A percentile compares a stretch with the other conserved stretches of the same genome.
Evolutionary conservation across 2,888 invertebrate genomes (phyloP).

Genomic region (Ichneumon xanthorius): DNA sequence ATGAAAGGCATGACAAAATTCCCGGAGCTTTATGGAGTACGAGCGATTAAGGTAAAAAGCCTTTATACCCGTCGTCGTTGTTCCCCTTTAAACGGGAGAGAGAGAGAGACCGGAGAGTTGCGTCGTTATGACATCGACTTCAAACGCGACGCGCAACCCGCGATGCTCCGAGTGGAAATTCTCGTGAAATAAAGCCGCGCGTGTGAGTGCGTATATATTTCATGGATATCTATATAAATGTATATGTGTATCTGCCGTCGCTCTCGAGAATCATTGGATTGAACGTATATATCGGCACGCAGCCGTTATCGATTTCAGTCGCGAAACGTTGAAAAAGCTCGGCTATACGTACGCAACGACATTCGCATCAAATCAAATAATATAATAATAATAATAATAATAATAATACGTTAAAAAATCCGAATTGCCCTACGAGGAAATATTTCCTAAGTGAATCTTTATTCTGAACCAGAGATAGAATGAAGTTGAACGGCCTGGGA

Average conservation of each 20-base stretch:
- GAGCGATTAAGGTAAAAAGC: constrained; percentile 14
- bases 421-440: neutral
- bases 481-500: neutral
- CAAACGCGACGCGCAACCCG: constrained; percentile 24
- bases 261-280: constrained; percentile 33
- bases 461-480: neutral
- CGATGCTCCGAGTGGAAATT: constrained; percentile 18
- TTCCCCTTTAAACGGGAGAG: constrained; percentile 21
- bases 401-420: neutral
- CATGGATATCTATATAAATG: neutral
- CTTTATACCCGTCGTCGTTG: neutral
- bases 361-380: constrained; percentile 27
- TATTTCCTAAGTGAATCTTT: neutral
- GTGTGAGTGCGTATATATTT: constrained; percentile 12
- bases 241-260: neutral
- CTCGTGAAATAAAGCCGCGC: constrained; percentile 14
- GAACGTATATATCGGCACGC: constrained; percentile 24
- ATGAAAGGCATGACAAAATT: constrained; percentile 8
- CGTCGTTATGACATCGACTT: constrained; percentile 39
- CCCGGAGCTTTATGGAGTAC: constrained; percentile 2
- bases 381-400: neutral
- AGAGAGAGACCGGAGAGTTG: neutral
- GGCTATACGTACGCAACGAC: neutral
- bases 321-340: constrained; percentile 18
- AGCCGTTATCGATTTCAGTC: constrained; percentile 48